These are phyloP conservation scores for Mycogona germanica DNA, from an alignment of 2,888 invertebrate genomes.

Conservation along the genomic window DNA sequence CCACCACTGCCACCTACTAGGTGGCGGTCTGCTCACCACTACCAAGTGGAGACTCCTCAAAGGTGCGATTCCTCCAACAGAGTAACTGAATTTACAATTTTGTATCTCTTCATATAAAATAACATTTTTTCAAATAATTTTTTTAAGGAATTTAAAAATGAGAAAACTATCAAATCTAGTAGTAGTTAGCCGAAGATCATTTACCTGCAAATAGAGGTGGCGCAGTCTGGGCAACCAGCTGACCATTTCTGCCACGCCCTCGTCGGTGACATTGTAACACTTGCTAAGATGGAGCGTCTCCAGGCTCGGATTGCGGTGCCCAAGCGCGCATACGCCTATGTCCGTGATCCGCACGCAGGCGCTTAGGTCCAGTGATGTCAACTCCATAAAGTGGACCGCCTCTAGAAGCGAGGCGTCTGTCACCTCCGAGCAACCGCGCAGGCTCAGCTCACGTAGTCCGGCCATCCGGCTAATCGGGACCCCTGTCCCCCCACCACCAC, in stretches of 20 bases:
- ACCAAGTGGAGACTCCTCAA: too few relatives aligned
- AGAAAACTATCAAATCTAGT: too few relatives aligned
- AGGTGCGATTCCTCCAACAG: too few relatives aligned
- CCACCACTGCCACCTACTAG: too few relatives aligned
- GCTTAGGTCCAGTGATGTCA: slow-evolving; percentile 48
- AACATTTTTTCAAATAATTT: too few relatives aligned
- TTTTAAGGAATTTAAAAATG: too few relatives aligned
- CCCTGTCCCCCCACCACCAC: background rate
- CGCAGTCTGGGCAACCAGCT: slow-evolving; percentile 42
- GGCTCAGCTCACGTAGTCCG: slow-evolving; percentile 45
- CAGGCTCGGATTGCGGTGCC: slow-evolving; percentile 52
- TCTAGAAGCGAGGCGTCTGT: slow-evolving; percentile 58
- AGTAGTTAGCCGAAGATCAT: too few relatives aligned
- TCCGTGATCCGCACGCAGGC: slow-evolving; percentile 54
- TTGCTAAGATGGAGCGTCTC: slow-evolving; percentile 53
- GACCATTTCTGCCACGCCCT: slow-evolving; percentile 41
- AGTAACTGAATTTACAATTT: too few relatives aligned
- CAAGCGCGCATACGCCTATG: slow-evolving; percentile 48
- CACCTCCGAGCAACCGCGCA: slow-evolving; percentile 54
- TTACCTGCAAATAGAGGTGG: slow-evolving; percentile 46
- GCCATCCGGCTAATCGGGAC: background rate
- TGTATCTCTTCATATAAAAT: too few relatives aligned
- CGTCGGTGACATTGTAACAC: slow-evolving; percentile 55
- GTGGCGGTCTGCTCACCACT: too few relatives aligned
- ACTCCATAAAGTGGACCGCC: slow-evolving; percentile 51